Base-by-base conservation (phyloP, 2,888 invertebrate genomes). In the Apamea sordens region DNA sequence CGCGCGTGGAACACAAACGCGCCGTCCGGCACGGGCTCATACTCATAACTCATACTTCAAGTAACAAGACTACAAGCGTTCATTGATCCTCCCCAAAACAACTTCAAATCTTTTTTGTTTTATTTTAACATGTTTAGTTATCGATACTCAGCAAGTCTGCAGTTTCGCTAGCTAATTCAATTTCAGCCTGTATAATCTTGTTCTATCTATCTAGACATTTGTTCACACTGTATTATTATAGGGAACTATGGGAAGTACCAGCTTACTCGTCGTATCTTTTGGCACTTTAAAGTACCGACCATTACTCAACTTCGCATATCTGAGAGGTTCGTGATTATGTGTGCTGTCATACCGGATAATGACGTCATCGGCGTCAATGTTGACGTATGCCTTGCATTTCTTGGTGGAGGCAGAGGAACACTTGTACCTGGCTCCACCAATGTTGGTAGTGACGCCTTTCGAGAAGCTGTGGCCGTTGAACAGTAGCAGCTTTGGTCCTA, bases 401-500 rank as follows among this genome's bases (percentile, higher is more conserved):
- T 41, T 41, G 18, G 24, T 61, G 61, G 8, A 11, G 21, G 77
- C 77, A 21, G 7, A 63, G 50, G 77, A 63, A 44, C 63, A 78
- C 53, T 77, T 78, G 32, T 77, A 77, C 63, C 78, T 77, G 50
- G 63, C 21, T 24, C 61, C 32, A 53, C 70, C 21, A 1, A 3
- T 11, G 13, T 11, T 41, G 7, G 21, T 53, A 24, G 21, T 70
- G 7, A 8, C n/a, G 32, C 69, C 63, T 77, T 69, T 78, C 1
- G 79, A 78, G 36, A 79, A 79, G 15, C 65, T 79, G 11, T 78
- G 28, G 6, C 72, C 79, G 4, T 79, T 67, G 28, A 79, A 78
- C 2, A 79, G 13, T 2, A 79, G 50, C 59, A 79, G 73, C 50
- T 36, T 59, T 1, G 59, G 3, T 32, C 78, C 79, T 15, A 32